Conservation (phyloP, 2,797 vertebrate species). For the Bradypodion pumilum region DNA sequence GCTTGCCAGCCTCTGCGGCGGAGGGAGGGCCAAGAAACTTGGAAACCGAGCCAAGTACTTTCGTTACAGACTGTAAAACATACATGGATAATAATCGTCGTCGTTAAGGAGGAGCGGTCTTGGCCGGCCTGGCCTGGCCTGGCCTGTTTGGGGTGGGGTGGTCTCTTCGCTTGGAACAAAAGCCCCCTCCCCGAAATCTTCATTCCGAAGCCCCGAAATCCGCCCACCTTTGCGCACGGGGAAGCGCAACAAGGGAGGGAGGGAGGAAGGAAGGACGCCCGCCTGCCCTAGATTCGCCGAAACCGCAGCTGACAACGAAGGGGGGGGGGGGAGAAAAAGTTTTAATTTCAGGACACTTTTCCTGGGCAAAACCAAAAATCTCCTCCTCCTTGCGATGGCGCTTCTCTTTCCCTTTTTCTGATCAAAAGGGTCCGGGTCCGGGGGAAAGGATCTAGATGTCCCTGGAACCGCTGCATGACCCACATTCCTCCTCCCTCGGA, state of each 20-base stretch:
- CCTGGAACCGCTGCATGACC: not conserved
- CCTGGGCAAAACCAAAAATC: not conserved
- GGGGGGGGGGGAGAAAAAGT: not conserved
- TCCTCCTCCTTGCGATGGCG: not conserved
- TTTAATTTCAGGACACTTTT: not conserved
- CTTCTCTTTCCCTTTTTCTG: not conserved
- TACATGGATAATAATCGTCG: not conserved
- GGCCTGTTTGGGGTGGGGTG: no score
- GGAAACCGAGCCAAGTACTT: not conserved
- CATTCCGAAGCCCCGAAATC: no score
- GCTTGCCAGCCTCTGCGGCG: constrained; percentile 6
- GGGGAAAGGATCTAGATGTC: not conserved
- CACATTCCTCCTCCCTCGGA: not conserved
- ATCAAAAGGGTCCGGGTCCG: not conserved
- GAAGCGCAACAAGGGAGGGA: no score
- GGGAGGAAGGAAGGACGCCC: no score
- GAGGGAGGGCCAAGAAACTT: not conserved
- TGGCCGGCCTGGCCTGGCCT: not conserved
- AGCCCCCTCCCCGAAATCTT: no score
- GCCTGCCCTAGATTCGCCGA: constrained; percentile 50
- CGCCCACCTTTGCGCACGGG: no score
- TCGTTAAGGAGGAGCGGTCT: not conserved
- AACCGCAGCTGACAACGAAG: not conserved
- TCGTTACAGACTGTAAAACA: not conserved
- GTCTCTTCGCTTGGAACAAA: not conserved